phyloP scores from a whole-genome alignment of 2,888 invertebrate species.

The Podotricha telesiphe region DNA sequence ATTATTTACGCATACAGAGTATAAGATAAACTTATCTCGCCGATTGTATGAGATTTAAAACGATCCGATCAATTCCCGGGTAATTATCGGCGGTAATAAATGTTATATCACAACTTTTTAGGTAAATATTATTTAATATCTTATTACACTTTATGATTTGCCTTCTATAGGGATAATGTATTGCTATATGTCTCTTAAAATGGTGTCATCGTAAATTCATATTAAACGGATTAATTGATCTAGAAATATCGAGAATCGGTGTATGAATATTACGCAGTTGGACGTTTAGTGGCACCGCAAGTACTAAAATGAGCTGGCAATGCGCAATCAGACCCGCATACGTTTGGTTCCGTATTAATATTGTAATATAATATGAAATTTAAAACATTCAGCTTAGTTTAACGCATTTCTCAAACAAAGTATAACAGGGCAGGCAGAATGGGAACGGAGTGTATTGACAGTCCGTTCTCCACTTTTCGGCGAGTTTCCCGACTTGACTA shows the following conservation, averaged over 20 bases:
- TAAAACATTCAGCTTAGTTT: too few relatives aligned
- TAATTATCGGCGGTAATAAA: not conserved
- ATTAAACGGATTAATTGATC: not conserved
- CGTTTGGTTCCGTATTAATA: not conserved
- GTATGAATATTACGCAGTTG: not conserved
- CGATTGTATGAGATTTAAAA: slow-evolving; percentile 23
- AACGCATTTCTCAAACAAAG: too few relatives aligned
- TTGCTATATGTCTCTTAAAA: not conserved
- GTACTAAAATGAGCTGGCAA: not conserved
- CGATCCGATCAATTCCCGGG: not conserved
- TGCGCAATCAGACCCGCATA: not conserved
- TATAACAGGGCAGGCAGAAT: too few relatives aligned
- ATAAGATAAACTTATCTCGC: slow-evolving; percentile 8
- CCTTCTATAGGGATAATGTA: not conserved
- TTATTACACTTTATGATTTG: not conserved
- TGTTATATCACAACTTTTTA: slow-evolving; percentile 6
- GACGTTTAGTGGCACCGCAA: not conserved
- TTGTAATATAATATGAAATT: too few relatives aligned
- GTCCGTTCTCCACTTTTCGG: too few relatives aligned
- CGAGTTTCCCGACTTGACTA: too few relatives aligned
- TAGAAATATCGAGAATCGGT: not conserved
- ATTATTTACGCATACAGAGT: slow-evolving; percentile 14
- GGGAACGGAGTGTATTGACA: too few relatives aligned
- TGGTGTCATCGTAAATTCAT: not conserved
- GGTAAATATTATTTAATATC: not conserved